phyloP scores from a whole-genome alignment of 2,797 vertebrate genomes.

The Sphaeramia orbicularis region DNA sequence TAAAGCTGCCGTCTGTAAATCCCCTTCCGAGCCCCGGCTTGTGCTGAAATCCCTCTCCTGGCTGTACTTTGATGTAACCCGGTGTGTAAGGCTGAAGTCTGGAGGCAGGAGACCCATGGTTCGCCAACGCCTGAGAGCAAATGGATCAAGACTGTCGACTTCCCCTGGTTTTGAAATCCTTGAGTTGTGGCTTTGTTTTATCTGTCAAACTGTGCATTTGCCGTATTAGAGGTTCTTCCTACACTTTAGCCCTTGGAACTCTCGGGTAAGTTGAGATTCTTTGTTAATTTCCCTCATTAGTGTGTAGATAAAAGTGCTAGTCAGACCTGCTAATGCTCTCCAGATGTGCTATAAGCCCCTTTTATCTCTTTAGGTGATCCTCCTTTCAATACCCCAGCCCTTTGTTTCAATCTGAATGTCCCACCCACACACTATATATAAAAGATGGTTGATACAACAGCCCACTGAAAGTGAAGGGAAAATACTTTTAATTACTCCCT shows the following conservation, averaged over 20 bases:
- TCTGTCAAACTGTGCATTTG: slow-evolving; percentile 50
- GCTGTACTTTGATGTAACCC: slow-evolving; percentile 52
- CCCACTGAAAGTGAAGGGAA: no score
- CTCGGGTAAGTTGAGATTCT: slow-evolving; percentile 28
- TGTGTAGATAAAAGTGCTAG: slow-evolving; percentile 26
- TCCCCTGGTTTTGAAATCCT: slow-evolving; percentile 49
- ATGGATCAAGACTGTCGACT: slow-evolving; percentile 54
- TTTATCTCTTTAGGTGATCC: slow-evolving; percentile 45
- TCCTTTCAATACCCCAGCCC: slow-evolving; percentile 11
- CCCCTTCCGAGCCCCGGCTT: slow-evolving; percentile 38
- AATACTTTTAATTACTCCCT: no score
- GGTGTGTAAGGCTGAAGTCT: slow-evolving; percentile 36
- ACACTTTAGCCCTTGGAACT: slow-evolving; percentile 42
- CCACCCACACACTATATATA: not conserved
- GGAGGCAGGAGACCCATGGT: slow-evolving; percentile 46
- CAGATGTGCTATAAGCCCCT: slow-evolving; percentile 26
- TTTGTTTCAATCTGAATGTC: slow-evolving; percentile 23
- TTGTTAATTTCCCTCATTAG: slow-evolving; percentile 28
- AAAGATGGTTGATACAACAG: no score
- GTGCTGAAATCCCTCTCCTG: slow-evolving; percentile 51
- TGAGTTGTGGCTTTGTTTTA: slow-evolving; percentile 58
- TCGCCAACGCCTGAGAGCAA: slow-evolving; percentile 55
- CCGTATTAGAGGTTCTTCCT: slow-evolving; percentile 45
- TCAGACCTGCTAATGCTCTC: slow-evolving; percentile 30
- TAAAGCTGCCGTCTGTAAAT: slow-evolving; percentile 42